Evolutionary conservation across 2,113 vertebrate genomes (phyloP), one percentile per base, ranked within the genome.

Genomic region (Pseudopipra pipra): DNA sequence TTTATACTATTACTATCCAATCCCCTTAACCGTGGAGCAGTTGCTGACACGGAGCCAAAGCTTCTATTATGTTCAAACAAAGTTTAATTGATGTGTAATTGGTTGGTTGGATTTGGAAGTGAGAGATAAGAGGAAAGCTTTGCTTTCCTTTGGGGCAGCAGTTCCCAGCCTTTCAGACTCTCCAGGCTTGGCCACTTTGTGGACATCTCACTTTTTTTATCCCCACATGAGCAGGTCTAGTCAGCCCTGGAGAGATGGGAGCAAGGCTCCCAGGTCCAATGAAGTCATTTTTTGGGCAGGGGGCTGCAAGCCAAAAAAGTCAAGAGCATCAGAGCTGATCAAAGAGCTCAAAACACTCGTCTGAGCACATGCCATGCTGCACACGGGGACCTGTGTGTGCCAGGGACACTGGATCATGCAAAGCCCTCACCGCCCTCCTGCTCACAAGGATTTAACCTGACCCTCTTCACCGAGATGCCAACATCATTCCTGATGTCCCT

Each of bases 1-100:
- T 97, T 97, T 97, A 97, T 96, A 59, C 95, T 93, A 95, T 84
- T 91, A 75, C 92, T 89, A 78, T 51, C 84, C 91, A 94, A 90
- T 95, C 96, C 95, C 93, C 91, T 90, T 66, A 61, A 93, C 89
- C 52, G 7, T 41, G 79, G 51, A 87, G 87, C 91, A 92, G 92
- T 81, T 93, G 73, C 77, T 96, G 96, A 95, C 89, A 79, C 1
- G 12, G 78, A 96, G 97, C 97, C 97, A 97, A 93, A 87, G 94
- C 76, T 91, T 66, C 95, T 95, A 88, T 89, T 89, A 92, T 23
- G 92, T 95, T 97, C 96, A 94, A 94, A 94, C 94, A 91, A 95
- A 96, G 74, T 94, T 90, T 92, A 96, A 96, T 95, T 91, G 65
- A 94, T 91, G 79, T 96, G 70, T 93, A 93, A 96, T 96, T 95